These are phyloP conservation scores for Lepidurus packardi DNA, from an alignment of 1,140 invertebrate genomes.

Conservation along the genomic window DNA sequence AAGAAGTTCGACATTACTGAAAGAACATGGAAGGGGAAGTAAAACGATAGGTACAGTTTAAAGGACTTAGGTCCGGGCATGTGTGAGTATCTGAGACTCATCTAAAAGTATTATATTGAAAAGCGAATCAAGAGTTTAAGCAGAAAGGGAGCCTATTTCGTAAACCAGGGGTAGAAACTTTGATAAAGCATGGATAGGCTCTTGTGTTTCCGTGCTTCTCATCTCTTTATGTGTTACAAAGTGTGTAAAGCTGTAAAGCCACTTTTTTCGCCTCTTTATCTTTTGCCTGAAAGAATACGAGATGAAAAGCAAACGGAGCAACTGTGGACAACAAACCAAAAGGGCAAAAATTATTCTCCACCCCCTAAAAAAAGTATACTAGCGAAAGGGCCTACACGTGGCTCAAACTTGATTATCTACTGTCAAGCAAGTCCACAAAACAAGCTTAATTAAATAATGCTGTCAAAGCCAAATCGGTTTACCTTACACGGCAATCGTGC, in stretches of 20 bases:
- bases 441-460: too few relatives aligned
- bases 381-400: too few relatives aligned
- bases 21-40: too few relatives aligned
- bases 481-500: too few relatives aligned
- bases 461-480: too few relatives aligned
- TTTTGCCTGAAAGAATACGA: constrained; percentile 2
- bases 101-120: constrained; percentile 14
- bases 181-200: constrained; percentile 8
- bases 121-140: background rate
- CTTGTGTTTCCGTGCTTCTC: background rate
- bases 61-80: background rate
- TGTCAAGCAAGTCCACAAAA: too few relatives aligned
- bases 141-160: background rate
- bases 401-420: too few relatives aligned
- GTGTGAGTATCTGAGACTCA: background rate
- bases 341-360: background rate
- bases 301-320: background rate
- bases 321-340: background rate
- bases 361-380: background rate
- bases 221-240: background rate
- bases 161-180: background rate
- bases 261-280: background rate
- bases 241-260: background rate
- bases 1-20: too few relatives aligned
- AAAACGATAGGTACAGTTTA: too few relatives aligned